These are phyloP conservation scores for Bubo bubo DNA, from an alignment of 2,113 vertebrate species.

Conservation along the genomic window DNA sequence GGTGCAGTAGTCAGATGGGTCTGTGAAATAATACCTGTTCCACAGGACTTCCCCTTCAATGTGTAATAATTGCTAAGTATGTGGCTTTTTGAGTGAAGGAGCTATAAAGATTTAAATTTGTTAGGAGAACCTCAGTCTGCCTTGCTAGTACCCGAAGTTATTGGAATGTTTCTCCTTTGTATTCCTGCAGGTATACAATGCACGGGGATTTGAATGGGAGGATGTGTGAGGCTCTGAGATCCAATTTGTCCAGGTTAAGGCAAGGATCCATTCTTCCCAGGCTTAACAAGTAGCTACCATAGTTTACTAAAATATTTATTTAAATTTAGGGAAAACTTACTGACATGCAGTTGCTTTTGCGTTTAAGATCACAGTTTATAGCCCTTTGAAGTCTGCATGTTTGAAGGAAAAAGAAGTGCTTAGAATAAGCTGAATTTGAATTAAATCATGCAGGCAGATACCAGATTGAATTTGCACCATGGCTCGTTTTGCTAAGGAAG, in stretches of 20 bases:
- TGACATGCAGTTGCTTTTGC: neutral
- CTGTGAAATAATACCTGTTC: neutral
- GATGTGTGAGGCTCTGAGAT: neutral
- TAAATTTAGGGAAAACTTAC: neutral
- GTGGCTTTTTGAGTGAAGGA: neutral
- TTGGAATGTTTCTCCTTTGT: neutral
- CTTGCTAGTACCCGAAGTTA: neutral
- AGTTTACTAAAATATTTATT: slow-evolving; percentile 30
- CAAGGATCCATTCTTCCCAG: neutral
- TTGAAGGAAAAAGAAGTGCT: slow-evolving; percentile 27
- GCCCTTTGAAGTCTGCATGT: slow-evolving; percentile 43
- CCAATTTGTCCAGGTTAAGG: neutral
- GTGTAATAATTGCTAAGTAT: neutral
- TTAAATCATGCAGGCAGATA: neutral
- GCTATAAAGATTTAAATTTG: neutral
- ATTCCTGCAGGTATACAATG: neutral
- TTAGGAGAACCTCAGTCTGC: neutral
- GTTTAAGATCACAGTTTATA: slow-evolving; percentile 31
- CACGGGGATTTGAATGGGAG: neutral
- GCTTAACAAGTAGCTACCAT: neutral
- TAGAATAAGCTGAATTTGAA: slow-evolving; percentile 15
- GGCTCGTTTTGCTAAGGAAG: neutral
- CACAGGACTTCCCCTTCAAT: neutral
- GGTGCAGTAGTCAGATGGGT: neutral
- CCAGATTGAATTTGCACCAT: neutral